phyloP scores from a whole-genome alignment of 2,888 invertebrate species.

The Papilio gigon region DNA sequence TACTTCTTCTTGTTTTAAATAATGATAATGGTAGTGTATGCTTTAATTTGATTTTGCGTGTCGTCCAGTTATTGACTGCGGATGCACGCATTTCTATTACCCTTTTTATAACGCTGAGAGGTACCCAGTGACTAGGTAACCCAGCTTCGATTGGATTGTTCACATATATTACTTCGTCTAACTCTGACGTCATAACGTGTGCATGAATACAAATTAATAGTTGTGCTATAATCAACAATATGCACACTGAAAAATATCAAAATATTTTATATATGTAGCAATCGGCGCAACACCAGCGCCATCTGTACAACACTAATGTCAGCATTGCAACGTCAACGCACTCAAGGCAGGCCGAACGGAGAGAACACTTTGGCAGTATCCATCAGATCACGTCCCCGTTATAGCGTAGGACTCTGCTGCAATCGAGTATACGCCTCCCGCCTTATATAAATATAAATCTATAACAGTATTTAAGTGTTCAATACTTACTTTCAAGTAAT shows the following conservation, averaged over 20 bases:
- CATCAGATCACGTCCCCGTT: too few relatives aligned
- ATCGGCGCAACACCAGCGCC: too few relatives aligned
- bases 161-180: slow-evolving; percentile 53
- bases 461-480: not conserved
- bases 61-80: slow-evolving; percentile 33
- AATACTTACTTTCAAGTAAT: slow-evolving; percentile 46
- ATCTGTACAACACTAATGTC: too few relatives aligned
- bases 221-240: slow-evolving; percentile 47
- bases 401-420: too few relatives aligned
- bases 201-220: slow-evolving; percentile 47
- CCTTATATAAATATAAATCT: too few relatives aligned
- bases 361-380: too few relatives aligned
- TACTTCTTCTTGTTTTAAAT: not conserved
- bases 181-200: slow-evolving; percentile 49
- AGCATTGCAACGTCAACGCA: too few relatives aligned
- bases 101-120: slow-evolving; percentile 55
- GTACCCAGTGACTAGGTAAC: slow-evolving; percentile 60
- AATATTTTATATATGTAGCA: too few relatives aligned
- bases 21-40: slow-evolving; percentile 17
- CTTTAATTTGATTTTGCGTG: slow-evolving; percentile 32
- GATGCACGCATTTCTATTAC: slow-evolving; percentile 54
- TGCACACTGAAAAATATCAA: slow-evolving; percentile 53
- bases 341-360: too few relatives aligned
- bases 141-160: slow-evolving; percentile 61
- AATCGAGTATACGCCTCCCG: too few relatives aligned